phyloP scores from a whole-genome alignment of 2,888 invertebrate genomes.

The Endotricha flammealis region DNA sequence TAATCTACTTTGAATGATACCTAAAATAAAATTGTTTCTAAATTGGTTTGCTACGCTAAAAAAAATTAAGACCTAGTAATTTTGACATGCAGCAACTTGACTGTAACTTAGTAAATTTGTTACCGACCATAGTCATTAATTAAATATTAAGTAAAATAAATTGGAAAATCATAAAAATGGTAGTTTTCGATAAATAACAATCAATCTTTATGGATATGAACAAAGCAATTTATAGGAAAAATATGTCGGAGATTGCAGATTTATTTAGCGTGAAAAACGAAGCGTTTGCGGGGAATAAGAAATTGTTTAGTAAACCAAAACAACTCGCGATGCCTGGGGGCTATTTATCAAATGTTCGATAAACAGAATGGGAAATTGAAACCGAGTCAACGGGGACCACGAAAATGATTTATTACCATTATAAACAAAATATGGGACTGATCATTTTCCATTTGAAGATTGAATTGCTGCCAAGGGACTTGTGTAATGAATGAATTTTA shows the following conservation, averaged over 20 bases:
- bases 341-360: slow-evolving; percentile 75
- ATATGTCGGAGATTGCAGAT: slow-evolving; percentile 60
- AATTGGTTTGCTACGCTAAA: no score
- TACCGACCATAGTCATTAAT: no score
- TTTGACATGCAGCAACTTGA: no score
- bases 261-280: slow-evolving; percentile 68
- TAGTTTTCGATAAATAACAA: slow-evolving; percentile 51
- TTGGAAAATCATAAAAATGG: slow-evolving; percentile 14
- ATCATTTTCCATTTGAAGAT: slow-evolving; percentile 70
- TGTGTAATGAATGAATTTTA: slow-evolving; percentile 31
- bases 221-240: slow-evolving; percentile 63
- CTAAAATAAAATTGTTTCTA: no score
- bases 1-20: no score
- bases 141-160: not conserved
- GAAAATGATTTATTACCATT: slow-evolving; percentile 71
- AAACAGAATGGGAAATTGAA: slow-evolving; percentile 76
- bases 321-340: slow-evolving; percentile 49
- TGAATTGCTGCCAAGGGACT: slow-evolving; percentile 54
- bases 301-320: slow-evolving; percentile 55
- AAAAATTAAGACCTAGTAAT: no score
- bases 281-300: slow-evolving; percentile 45
- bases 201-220: slow-evolving; percentile 57
- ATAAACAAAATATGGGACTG: slow-evolving; percentile 72
- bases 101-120: no score
- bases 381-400: slow-evolving; percentile 65